Percentiles rank a stretch among this genome's conserved stretches.
These are phyloP conservation scores for Meloidogyne chitwoodi DNA, from an alignment of 1,140 invertebrate species.

Conservation along the genomic window DNA sequence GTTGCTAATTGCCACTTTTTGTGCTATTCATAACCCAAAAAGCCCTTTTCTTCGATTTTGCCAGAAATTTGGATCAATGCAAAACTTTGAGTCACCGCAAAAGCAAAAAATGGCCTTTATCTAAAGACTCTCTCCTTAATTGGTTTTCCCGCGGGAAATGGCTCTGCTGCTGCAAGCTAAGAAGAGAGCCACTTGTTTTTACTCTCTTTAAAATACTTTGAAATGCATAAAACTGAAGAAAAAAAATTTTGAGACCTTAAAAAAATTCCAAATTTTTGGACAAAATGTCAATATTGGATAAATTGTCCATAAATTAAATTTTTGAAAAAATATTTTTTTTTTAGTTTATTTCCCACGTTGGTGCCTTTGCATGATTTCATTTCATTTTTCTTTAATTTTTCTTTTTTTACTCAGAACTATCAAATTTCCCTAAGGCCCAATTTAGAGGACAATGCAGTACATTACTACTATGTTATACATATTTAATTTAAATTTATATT, in stretches of 20 bases:
- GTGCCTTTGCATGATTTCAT: background rate
- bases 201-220: background rate
- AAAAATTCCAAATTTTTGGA: background rate
- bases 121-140: background rate
- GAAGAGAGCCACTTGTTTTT: background rate
- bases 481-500: background rate
- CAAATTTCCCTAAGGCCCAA: background rate
- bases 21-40: background rate
- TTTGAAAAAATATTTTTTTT: background rate
- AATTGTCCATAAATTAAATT: background rate
- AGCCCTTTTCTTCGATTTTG: background rate
- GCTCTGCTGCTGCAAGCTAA: background rate
- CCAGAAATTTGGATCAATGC: slow-evolving; percentile 3
- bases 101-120: no score
- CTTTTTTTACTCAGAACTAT: background rate
- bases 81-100: background rate
- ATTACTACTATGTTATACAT: background rate
- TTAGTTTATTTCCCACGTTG: background rate
- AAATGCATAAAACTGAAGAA: background rate
- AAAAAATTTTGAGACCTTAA: no score
- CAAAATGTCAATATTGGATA: background rate
- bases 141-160: slow-evolving; percentile 7
- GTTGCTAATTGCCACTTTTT: background rate
- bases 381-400: background rate
- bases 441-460: background rate